Evolutionary conservation across 2,113 vertebrate species (phyloP).

Genomic region (Aptenodytes patagonicus): DNA sequence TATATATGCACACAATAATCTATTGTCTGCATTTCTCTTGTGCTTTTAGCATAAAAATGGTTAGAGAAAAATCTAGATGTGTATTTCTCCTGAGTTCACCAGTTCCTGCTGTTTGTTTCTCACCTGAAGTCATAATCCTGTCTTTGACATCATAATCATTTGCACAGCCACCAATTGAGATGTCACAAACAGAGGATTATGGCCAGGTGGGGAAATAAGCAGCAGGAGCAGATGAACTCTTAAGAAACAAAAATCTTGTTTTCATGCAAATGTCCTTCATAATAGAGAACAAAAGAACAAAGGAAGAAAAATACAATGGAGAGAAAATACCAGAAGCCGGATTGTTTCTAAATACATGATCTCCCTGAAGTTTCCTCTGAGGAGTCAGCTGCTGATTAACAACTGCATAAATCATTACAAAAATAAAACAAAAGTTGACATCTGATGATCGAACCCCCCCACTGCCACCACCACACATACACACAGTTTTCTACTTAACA

Average conservation of each 20-base stretch:
- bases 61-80: constrained; percentile 20
- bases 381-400: constrained; percentile 15
- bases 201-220: constrained; percentile 59
- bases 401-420: constrained; percentile 22
- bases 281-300: constrained; percentile 50
- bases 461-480: not conserved
- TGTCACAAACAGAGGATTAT: constrained; percentile 57
- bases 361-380: constrained; percentile 19
- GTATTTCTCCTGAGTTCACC: constrained; percentile 39
- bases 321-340: not conserved
- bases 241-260: constrained; percentile 59
- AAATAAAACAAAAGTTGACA: constrained; percentile 49
- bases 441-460: not conserved
- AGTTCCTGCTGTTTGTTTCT: constrained; percentile 59
- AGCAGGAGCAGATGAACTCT: constrained; percentile 60
- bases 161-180: constrained; percentile 60
- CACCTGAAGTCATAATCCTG: constrained; percentile 66
- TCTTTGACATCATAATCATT: constrained; percentile 68
- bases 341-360: constrained; percentile 25
- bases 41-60: constrained; percentile 3
- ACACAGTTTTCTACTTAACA: not conserved
- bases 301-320: constrained; percentile 19
- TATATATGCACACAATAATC: not conserved
- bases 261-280: constrained; percentile 65
- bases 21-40: not conserved